phyloP scores from a whole-genome alignment of 2,797 vertebrate genomes.

The Vireo griseus region DNA sequence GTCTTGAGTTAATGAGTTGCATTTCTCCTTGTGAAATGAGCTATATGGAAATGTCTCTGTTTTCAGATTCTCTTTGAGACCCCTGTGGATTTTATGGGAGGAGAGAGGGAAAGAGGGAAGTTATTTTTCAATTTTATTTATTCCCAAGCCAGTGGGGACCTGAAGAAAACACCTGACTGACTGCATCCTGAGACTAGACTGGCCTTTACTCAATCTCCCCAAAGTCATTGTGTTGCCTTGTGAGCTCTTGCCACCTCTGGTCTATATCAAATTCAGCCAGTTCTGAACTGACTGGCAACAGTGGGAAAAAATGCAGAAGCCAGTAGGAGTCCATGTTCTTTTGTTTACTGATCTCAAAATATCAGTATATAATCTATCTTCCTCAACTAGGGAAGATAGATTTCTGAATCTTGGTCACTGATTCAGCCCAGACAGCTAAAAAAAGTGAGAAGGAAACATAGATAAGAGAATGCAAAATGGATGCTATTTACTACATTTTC shows the following conservation, averaged over 20 bases:
- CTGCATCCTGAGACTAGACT: neutral
- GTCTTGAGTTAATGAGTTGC: neutral
- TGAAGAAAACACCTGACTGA: neutral
- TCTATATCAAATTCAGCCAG: neutral
- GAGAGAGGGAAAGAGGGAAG: neutral
- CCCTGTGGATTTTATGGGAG: neutral
- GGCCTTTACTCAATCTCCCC: neutral
- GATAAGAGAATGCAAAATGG: neutral
- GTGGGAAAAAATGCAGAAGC: neutral
- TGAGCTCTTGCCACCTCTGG: neutral
- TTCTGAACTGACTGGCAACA: neutral
- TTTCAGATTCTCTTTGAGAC: neutral
- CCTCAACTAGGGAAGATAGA: neutral
- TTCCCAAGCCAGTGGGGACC: neutral
- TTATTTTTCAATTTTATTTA: neutral
- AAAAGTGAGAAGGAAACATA: neutral
- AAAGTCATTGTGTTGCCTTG: neutral
- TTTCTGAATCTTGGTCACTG: neutral
- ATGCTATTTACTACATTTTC: neutral
- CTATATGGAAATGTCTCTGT: neutral
- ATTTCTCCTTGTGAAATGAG: conserved; percentile 22
- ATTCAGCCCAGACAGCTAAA: neutral
- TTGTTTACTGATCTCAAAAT: neutral
- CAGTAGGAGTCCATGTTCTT: neutral
- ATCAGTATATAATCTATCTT: neutral